Conservation (phyloP, 2,113 vertebrate species). For the Albula goreensis region DNA sequence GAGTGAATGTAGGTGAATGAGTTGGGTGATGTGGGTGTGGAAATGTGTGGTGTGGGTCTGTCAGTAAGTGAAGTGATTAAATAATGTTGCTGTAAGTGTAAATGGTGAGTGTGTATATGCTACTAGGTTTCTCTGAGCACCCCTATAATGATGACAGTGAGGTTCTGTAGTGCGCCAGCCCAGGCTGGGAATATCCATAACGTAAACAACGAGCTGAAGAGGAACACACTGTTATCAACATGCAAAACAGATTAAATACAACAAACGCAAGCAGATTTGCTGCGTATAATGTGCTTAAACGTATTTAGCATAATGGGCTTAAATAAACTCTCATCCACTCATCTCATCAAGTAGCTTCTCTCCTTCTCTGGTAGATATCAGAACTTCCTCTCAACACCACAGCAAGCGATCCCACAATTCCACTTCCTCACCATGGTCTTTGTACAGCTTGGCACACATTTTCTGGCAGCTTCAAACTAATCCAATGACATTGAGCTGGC, state of each 20-base stretch:
- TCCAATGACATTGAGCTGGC: background rate
- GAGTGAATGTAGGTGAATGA: background rate
- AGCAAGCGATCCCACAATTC: background rate
- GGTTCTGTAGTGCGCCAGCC: background rate
- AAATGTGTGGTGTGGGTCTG: background rate
- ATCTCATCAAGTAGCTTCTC: constrained; percentile 41
- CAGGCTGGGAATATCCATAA: constrained; percentile 35
- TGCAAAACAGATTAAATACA: constrained; percentile 41
- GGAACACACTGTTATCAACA: constrained; percentile 34
- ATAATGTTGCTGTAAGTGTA: background rate
- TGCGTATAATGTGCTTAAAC: constrained; percentile 34
- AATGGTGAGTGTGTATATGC: background rate
- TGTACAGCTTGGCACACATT: background rate
- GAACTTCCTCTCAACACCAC: background rate
- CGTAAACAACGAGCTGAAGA: constrained; percentile 43
- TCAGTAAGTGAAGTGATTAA: background rate
- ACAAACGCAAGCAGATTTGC: constrained; percentile 34
- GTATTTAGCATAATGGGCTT: constrained; percentile 43
- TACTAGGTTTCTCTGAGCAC: constrained; percentile 24
- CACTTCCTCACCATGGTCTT: background rate
- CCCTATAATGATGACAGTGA: constrained; percentile 34
- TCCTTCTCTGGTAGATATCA: background rate
- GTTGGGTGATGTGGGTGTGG: background rate
- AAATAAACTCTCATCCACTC: constrained; percentile 26
- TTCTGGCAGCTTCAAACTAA: background rate